phyloP scores from a whole-genome alignment of 2,888 invertebrate species.

The Drosophila borborema region DNA sequence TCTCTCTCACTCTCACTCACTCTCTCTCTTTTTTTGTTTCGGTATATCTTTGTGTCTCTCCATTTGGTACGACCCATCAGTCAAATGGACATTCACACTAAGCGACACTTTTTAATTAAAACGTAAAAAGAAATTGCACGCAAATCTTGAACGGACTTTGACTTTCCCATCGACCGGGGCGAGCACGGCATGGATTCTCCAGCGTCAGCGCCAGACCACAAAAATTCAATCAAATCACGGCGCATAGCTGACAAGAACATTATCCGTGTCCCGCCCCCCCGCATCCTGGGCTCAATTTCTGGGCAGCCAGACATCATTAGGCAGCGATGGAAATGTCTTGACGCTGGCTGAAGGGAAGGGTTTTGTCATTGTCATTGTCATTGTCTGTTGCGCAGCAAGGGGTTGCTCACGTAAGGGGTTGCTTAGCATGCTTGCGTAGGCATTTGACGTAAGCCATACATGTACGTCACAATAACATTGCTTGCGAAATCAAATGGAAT shows the following conservation, averaged over 20 bases:
- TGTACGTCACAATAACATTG: constrained; percentile 6
- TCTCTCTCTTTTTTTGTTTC: background rate
- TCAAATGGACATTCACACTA: constrained; percentile 75
- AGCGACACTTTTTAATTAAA: constrained; percentile 82
- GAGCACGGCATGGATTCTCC: constrained; percentile 16
- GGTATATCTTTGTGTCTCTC: constrained; percentile 3
- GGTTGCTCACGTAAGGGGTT: constrained; percentile 22
- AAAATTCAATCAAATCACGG: constrained; percentile 78
- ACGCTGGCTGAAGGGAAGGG: background rate
- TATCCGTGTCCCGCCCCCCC: constrained; percentile 23
- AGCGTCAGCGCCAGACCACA: constrained; percentile 60
- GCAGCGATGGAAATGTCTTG: constrained; percentile 25
- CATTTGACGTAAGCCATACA: background rate
- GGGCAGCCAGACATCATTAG: constrained; percentile 52
- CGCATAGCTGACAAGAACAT: constrained; percentile 63
- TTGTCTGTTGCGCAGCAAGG: constrained; percentile 6
- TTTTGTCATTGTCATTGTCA: constrained; percentile 4
- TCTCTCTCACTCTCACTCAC: background rate
- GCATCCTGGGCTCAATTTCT: constrained; percentile 18
- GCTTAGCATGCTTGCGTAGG: background rate
- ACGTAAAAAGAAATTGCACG: constrained; percentile 59
- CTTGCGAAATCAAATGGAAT: background rate
- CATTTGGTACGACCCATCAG: constrained; percentile 49
- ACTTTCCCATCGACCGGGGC: constrained; percentile 3
- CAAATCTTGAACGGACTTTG: constrained; percentile 49